Percentiles rank a stretch among this genome's conserved stretches.
These are phyloP conservation scores for Brachionus angularis DNA, from an alignment of 1,140 invertebrate species.

Conservation along the genomic window DNA sequence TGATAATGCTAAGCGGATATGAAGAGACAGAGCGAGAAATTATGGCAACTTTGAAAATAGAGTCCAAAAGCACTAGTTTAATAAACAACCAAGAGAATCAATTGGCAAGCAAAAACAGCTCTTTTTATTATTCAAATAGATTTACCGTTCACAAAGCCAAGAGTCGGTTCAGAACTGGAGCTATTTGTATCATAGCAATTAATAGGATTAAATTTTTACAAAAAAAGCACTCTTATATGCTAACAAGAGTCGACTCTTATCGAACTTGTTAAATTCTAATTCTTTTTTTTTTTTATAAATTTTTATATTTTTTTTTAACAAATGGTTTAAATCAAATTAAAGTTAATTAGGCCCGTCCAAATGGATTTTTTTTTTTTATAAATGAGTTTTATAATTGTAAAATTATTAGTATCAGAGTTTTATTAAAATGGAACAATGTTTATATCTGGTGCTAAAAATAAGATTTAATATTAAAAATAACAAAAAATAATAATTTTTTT, in stretches of 20 bases:
- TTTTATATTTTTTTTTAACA: constrained; percentile 18
- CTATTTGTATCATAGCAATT: constrained; percentile 43
- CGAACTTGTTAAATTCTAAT: not conserved
- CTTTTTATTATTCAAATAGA: constrained; percentile 42
- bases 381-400: constrained; percentile 3
- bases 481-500: not conserved
- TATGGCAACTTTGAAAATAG: constrained; percentile 46
- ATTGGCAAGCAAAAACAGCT: constrained; percentile 31
- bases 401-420: not conserved
- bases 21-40: constrained; percentile 59
- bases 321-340: not conserved
- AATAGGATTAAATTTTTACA: constrained; percentile 42
- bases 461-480: no score
- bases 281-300: not conserved
- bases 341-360: constrained; percentile 17
- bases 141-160: constrained; percentile 29
- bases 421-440: no score
- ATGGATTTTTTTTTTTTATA: not conserved
- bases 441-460: constrained; percentile 36
- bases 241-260: constrained; percentile 12
- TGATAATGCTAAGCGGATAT: constrained; percentile 68
- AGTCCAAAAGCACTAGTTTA: not conserved
- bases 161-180: constrained; percentile 39
- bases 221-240: constrained; percentile 32
- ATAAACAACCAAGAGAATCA: no score